Conservation (phyloP, 1,140 invertebrate genomes). For the Oryzaephilus surinamensis region DNA sequence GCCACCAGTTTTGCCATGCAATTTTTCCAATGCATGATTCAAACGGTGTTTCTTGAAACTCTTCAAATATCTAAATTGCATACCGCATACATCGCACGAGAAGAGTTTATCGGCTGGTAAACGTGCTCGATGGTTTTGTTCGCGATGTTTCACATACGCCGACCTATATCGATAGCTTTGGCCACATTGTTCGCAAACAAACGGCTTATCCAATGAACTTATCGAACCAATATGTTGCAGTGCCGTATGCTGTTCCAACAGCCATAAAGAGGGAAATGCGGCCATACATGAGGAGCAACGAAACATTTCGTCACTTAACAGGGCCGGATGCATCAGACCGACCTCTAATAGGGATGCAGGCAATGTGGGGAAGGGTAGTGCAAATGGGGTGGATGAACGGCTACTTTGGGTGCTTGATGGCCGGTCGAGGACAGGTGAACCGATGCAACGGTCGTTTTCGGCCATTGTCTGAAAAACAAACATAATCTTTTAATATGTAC, state of each 20-base stretch:
- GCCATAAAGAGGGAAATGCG: slow-evolving; percentile 69
- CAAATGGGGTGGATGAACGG: slow-evolving; percentile 37
- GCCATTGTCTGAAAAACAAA: slow-evolving; percentile 19
- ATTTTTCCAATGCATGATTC: slow-evolving; percentile 71
- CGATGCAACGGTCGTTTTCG: slow-evolving; percentile 25
- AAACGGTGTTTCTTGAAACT: slow-evolving; percentile 82
- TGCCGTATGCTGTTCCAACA: slow-evolving; percentile 67
- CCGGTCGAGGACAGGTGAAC: slow-evolving; percentile 27
- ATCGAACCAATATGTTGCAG: slow-evolving; percentile 51
- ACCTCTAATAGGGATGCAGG: slow-evolving; percentile 29
- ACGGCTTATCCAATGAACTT: slow-evolving; percentile 69
- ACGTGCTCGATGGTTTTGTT: slow-evolving; percentile 76
- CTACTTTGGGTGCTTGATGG: slow-evolving; percentile 34
- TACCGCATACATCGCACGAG: slow-evolving; percentile 79
- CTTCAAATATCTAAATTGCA: slow-evolving; percentile 73
- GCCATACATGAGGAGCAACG: slow-evolving; percentile 70
- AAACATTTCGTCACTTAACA: slow-evolving; percentile 40
- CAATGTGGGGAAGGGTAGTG: slow-evolving; percentile 32
- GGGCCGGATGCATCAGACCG: slow-evolving; percentile 38
- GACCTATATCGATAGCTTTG: slow-evolving; percentile 81
- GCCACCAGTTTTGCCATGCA: slow-evolving; percentile 51
- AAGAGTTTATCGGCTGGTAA: slow-evolving; percentile 79
- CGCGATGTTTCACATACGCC: slow-evolving; percentile 77
- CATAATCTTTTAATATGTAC: too few relatives aligned
- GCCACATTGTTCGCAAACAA: slow-evolving; percentile 82